phyloP scores from a whole-genome alignment of 2,888 invertebrate genomes.

The Athalia rosae region DNA sequence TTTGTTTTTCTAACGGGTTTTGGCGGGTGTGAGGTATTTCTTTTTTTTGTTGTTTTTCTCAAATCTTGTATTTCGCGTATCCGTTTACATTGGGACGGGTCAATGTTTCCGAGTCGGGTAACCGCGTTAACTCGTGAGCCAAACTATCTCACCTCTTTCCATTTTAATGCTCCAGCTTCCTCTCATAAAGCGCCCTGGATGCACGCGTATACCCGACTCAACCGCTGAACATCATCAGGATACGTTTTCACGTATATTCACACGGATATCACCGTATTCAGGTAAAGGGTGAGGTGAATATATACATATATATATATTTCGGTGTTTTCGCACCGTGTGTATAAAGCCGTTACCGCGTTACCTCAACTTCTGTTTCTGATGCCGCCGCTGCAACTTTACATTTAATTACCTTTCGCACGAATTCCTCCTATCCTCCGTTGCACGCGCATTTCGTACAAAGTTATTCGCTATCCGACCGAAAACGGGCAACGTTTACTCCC shows the following conservation, averaged over 20 bases:
- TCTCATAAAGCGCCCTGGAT: too few relatives aligned
- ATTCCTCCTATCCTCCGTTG: constrained; percentile 1
- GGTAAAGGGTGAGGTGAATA: background rate
- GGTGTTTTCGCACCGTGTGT: background rate
- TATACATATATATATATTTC: too few relatives aligned
- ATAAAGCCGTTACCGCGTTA: background rate
- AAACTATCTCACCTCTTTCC: constrained; percentile 9
- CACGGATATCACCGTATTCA: too few relatives aligned
- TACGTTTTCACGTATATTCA: too few relatives aligned
- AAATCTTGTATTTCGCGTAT: background rate
- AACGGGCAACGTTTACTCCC: too few relatives aligned
- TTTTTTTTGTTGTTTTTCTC: background rate
- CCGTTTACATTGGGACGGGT: constrained; percentile 38
- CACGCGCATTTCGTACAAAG: background rate
- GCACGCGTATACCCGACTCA: too few relatives aligned
- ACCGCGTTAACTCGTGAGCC: constrained; percentile 16
- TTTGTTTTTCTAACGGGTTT: background rate
- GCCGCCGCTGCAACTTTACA: constrained; percentile 30
- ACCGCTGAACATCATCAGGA: too few relatives aligned
- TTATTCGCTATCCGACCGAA: background rate
- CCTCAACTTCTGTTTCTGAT: background rate
- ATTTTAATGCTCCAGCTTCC: background rate
- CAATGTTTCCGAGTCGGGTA: constrained; percentile 23
- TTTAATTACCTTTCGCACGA: constrained; percentile 32
- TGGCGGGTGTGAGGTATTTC: background rate